phyloP scores from a whole-genome alignment of 2,797 vertebrate genomes.

The Eulemur albifrons region DNA sequence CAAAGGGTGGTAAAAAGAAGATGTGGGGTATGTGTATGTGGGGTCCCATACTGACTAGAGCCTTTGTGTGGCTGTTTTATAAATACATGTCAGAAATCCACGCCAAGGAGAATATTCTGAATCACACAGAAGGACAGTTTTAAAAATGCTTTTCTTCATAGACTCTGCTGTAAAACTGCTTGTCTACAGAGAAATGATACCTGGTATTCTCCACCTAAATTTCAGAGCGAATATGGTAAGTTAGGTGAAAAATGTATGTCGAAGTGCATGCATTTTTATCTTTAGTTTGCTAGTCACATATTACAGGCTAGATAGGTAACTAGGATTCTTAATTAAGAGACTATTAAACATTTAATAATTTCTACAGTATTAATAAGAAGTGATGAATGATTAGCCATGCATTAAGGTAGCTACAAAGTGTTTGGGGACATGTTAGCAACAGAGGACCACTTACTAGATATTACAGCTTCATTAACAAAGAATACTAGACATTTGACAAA shows the following conservation, averaged over 20 bases:
- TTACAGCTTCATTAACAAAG: not conserved
- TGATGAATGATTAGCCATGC: not conserved
- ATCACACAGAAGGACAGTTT: not conserved
- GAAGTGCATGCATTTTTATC: not conserved
- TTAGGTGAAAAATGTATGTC: not conserved
- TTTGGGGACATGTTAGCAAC: not conserved
- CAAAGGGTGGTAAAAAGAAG: not conserved
- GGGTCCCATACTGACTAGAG: not conserved
- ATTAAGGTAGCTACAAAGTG: not conserved
- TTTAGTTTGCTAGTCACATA: not conserved
- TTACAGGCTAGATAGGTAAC: not conserved
- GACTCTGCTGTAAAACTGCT: not conserved
- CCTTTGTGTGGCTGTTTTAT: not conserved
- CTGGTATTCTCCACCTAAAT: not conserved
- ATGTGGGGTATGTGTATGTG: not conserved
- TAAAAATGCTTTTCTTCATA: not conserved
- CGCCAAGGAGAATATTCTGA: not conserved
- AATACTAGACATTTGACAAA: constrained; percentile 31
- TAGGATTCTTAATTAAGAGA: constrained; percentile 32
- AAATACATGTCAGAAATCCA: not conserved
- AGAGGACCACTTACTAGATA: not conserved
- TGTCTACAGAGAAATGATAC: not conserved
- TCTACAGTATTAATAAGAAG: constrained; percentile 15
- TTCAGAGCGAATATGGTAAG: not conserved
- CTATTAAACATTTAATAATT: not conserved